Conservation (phyloP, 2,888 invertebrate genomes). For the Epsilonema sp. region DNA sequence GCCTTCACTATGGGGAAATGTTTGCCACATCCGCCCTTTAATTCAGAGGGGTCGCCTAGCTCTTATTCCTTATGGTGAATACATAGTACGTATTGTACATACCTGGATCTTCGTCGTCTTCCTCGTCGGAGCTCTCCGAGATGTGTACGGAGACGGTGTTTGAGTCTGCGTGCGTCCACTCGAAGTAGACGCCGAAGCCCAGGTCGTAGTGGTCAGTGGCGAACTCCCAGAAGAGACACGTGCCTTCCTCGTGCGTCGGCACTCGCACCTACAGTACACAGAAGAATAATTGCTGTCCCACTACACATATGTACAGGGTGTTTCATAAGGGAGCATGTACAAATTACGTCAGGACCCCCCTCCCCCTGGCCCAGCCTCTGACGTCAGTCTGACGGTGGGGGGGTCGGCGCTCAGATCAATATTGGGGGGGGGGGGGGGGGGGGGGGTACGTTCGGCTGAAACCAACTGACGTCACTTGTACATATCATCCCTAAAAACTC, state of each 20-base stretch:
- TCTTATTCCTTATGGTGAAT: no score
- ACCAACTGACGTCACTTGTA: no score
- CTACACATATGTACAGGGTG: neutral
- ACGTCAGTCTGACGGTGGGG: no score
- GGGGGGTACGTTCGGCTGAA: no score
- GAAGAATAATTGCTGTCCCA: neutral
- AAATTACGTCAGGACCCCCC: no score
- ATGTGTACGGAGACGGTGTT: constrained; percentile 84
- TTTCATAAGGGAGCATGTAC: no score
- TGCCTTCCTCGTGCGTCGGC: constrained; percentile 80
- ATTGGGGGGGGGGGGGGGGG: neutral
- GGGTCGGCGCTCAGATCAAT: no score
- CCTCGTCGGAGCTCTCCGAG: constrained; percentile 77
- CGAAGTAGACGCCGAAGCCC: constrained; percentile 83
- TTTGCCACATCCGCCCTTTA: no score
- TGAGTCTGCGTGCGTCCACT: constrained; percentile 51
- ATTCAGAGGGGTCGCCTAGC: no score
- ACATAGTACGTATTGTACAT: neutral
- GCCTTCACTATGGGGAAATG: no score
- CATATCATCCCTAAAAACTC: no score
- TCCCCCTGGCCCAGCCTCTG: no score
- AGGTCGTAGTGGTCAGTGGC: constrained; percentile 95
- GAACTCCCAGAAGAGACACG: constrained; percentile 94
- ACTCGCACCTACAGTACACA: constrained; percentile 47
- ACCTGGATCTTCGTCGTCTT: constrained; percentile 30